These are phyloP conservation scores for Anoplius nigerrimus DNA, from an alignment of 2,888 invertebrate species.

Conservation along the genomic window DNA sequence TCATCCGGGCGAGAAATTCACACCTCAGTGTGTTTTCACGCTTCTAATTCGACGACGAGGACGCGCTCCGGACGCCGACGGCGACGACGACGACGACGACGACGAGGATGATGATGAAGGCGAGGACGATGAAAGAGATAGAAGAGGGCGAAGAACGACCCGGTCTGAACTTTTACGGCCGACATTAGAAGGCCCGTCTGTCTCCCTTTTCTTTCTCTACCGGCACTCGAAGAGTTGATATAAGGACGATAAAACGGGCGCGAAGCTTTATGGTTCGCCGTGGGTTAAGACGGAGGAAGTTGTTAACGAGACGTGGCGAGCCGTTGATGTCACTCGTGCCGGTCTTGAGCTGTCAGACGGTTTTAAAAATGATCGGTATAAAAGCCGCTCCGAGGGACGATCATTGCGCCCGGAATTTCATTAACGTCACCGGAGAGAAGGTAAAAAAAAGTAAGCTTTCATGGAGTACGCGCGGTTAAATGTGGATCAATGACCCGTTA, in stretches of 20 bases:
- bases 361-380: constrained; percentile 30
- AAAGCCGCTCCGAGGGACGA: constrained; percentile 6
- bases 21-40: constrained; percentile 2
- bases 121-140: constrained; percentile 12
- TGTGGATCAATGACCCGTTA: too few relatives aligned
- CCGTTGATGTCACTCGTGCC: constrained; percentile 31
- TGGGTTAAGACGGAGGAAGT: constrained; percentile 59
- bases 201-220: constrained; percentile 42
- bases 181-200: constrained; percentile 44
- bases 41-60: constrained; percentile 10
- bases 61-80: background rate
- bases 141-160: constrained; percentile 21
- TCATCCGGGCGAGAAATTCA: constrained; percentile 6
- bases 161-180: constrained; percentile 59
- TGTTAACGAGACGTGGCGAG: constrained; percentile 48
- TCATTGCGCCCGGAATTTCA: constrained; percentile 1
- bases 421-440: too few relatives aligned
- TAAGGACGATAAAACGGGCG: constrained; percentile 59
- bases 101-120: constrained; percentile 11
- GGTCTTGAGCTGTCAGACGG: constrained; percentile 7
- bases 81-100: too few relatives aligned
- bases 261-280: constrained; percentile 54
- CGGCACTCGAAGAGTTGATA: constrained; percentile 51
- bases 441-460: too few relatives aligned
- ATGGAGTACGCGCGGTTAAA: too few relatives aligned